phyloP scores from a whole-genome alignment of 1,140 invertebrate genomes.

The Drosophila willistoni region DNA sequence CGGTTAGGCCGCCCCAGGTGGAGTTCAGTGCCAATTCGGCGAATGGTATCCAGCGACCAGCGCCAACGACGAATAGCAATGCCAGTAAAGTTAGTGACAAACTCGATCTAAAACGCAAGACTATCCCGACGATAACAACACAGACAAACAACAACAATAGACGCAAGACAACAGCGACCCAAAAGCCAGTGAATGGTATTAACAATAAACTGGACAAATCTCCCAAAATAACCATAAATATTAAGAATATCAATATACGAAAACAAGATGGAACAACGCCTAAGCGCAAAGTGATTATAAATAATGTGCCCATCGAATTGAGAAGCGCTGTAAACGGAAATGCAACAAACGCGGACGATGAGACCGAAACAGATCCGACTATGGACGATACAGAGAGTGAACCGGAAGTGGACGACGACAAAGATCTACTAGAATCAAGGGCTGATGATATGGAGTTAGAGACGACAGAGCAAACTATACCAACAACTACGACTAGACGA shows the following conservation, averaged over 20 bases:
- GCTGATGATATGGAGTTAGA: background rate
- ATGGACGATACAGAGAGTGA: background rate
- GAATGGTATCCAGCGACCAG: conserved; percentile 58
- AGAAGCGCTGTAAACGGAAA: conserved; percentile 36
- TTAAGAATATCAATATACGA: conserved; percentile 52
- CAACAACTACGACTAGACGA: conserved; percentile 15
- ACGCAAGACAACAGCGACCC: conserved; percentile 43
- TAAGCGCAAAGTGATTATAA: conserved; percentile 68
- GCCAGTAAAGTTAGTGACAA: conserved; percentile 70
- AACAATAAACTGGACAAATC: conserved; percentile 77
- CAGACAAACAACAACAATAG: conserved; percentile 57
- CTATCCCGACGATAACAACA: conserved; percentile 30
- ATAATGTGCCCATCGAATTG: conserved; percentile 75
- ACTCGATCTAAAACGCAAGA: conserved; percentile 73
- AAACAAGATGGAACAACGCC: conserved; percentile 33
- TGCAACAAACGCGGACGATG: conserved; percentile 16
- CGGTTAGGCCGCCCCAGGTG: conserved; percentile 43
- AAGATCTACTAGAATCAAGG: background rate
- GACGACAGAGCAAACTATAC: conserved; percentile 1
- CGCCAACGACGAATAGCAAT: conserved; percentile 36
- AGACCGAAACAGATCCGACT: conserved; percentile 13
- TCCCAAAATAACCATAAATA: conserved; percentile 54
- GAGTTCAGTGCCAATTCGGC: conserved; percentile 57
- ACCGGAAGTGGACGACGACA: conserved; percentile 12
- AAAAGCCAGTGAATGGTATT: conserved; percentile 49